These are phyloP conservation scores for Hydropsyche tenuis DNA, from an alignment of 1,140 invertebrate species.

Conservation along the genomic window DNA sequence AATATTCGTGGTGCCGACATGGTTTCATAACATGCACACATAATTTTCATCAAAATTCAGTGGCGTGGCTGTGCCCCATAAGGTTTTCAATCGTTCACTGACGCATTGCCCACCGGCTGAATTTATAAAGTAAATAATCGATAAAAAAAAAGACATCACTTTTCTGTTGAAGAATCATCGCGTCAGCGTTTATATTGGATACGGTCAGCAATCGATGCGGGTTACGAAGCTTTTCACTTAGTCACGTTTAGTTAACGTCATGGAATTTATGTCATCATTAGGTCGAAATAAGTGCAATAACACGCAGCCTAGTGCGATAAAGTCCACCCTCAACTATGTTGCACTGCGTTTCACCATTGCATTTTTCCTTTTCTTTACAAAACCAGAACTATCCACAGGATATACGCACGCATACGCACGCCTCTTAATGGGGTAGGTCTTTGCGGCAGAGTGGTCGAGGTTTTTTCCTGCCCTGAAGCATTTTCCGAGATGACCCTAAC, in stretches of 20 bases:
- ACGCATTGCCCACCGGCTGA: not conserved
- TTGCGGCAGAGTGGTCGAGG: not conserved
- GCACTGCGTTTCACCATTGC: constrained; percentile 14
- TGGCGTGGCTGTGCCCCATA: constrained; percentile 42
- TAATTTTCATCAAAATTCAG: constrained; percentile 38
- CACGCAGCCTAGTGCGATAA: constrained; percentile 31
- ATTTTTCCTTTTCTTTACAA: constrained; percentile 20
- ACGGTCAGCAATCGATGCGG: not conserved
- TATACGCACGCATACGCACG: not conserved
- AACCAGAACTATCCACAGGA: constrained; percentile 1
- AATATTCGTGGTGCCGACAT: constrained; percentile 24
- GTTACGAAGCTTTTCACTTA: constrained; percentile 40
- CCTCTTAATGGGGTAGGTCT: constrained; percentile 30
- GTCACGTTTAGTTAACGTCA: constrained; percentile 35
- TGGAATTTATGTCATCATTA: constrained; percentile 29
- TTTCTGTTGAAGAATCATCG: too few species aligned
- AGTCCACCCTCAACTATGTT: constrained; percentile 31
- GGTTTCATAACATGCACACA: constrained; percentile 34
- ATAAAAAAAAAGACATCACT: too few species aligned
- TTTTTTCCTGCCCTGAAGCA: constrained; percentile 18
- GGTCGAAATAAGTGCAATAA: constrained; percentile 31
- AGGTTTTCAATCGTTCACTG: constrained; percentile 38
- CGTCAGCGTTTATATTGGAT: not conserved
- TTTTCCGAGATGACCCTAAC: constrained; percentile 41
- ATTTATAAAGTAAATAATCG: not conserved